Conservation (phyloP, 2,113 vertebrate species). For the Leucopsar rothschildi region DNA sequence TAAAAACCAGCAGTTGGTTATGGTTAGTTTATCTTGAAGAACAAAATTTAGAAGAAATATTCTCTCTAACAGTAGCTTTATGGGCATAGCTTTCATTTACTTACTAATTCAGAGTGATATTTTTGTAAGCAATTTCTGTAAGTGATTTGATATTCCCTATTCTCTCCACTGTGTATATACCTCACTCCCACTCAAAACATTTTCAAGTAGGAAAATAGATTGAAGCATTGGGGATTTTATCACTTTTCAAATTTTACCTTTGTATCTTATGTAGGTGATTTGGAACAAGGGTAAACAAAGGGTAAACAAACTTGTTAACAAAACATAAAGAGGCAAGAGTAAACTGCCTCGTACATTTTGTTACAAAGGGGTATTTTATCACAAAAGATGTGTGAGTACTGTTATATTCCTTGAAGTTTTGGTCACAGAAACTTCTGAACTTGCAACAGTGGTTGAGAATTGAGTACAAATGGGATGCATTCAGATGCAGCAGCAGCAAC, state of each 20-base stretch:
- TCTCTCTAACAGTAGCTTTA: background rate
- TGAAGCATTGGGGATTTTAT: background rate
- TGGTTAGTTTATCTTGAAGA: background rate
- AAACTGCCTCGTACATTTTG: background rate
- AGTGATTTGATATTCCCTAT: background rate
- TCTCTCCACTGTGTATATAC: background rate
- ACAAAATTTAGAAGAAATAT: background rate
- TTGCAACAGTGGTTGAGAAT: background rate
- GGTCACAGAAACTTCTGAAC: background rate
- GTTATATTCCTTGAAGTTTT: background rate
- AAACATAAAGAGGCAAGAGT: background rate
- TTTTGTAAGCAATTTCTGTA: background rate
- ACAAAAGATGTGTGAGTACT: background rate
- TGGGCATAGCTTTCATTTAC: background rate
- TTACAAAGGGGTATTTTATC: background rate
- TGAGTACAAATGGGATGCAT: background rate
- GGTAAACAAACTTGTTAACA: background rate
- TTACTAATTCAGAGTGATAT: background rate
- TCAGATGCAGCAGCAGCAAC: background rate
- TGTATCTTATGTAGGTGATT: background rate
- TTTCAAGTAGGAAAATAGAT: background rate
- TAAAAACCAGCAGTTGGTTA: background rate
- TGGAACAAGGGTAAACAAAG: background rate
- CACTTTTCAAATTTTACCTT: background rate
- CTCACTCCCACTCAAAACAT: background rate